Base-by-base conservation (phyloP, 2,888 invertebrate species). In the Nysson spinosus region DNA sequence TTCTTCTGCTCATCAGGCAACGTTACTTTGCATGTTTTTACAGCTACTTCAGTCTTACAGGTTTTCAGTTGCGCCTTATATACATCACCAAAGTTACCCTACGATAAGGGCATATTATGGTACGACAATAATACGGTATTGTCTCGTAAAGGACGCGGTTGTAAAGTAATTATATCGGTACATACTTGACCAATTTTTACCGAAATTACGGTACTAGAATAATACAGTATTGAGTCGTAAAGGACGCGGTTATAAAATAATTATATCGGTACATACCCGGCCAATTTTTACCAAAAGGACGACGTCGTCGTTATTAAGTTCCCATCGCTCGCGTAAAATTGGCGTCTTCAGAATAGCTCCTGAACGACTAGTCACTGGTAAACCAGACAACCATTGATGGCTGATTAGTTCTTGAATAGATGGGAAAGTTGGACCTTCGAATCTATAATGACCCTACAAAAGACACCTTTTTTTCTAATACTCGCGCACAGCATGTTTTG, bases 71-170 rank as follows among this genome's bases (percentile, higher is more conserved):
- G 92, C 2, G 97, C 98, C 87, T 95, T 95, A 88, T 96, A 97
- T 1, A 98, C 98, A 88, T 98, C 98, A 1, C 98, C 98, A 88
- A 98, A 98, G 87, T 98, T 98, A 42, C 98, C 98, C 97, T 98
- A 76, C 5, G 84, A 51, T n/a, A n/a, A n/a, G n/a, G n/a, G n/a
- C n/a, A n/a, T n/a, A n/a, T n/a, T n/a, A n/a, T n/a, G n/a, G n/a
- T n/a, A n/a, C n/a, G n/a, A n/a, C n/a, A n/a, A n/a, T n/a, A n/a
- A n/a, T n/a, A n/a, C n/a, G 81, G 22, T 16, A 22, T 32, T 34
- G 5, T 24, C 1, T 14, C 30, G 30, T 30, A 28, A 42, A 42
- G 9, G 6, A 11, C 4, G 11, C 11, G 11, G 4, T 4, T n/a
- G 1, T 9, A 4, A n/a, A 4, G 30, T n/a, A 4, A 30, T 30